Conservation (phyloP, 2,888 invertebrate genomes). For the Hoplodrina blanda region DNA sequence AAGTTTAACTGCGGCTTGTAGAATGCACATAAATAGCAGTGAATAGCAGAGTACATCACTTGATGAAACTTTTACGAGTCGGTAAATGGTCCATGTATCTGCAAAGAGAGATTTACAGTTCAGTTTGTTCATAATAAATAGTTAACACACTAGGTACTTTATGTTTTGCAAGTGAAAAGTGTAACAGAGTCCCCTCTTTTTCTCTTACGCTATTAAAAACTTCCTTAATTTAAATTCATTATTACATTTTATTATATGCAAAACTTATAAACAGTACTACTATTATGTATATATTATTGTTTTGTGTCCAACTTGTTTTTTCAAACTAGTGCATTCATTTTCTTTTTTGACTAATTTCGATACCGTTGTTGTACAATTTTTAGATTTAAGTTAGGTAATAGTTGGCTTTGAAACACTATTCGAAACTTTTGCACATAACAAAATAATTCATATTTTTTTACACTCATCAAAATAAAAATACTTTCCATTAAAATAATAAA, state of each 20-base stretch:
- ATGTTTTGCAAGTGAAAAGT: constrained; percentile 1
- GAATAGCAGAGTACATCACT: constrained; percentile 1
- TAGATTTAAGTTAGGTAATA: no score
- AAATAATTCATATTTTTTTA: no score
- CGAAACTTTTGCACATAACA: no score
- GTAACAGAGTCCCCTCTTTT: background rate
- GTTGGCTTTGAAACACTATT: no score
- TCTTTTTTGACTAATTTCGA: background rate
- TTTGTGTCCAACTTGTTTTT: constrained; percentile 13
- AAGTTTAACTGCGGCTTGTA: constrained; percentile 14
- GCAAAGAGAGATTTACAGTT: constrained; percentile 23
- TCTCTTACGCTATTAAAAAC: background rate
- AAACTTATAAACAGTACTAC: no score
- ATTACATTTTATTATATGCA: no score
- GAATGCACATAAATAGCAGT: constrained; percentile 18
- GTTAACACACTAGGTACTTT: background rate
- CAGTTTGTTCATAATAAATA: constrained; percentile 34
- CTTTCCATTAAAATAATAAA: no score
- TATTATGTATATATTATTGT: background rate
- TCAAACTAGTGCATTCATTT: background rate
- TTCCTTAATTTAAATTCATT: no score
- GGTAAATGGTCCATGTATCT: constrained; percentile 40
- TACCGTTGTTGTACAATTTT: no score
- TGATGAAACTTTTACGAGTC: constrained; percentile 44
- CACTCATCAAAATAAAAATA: no score